A percentile compares a stretch with the other conserved stretches of the same genome.
These are phyloP conservation scores for Rhinoraja longicauda DNA, from an alignment of 2,797 vertebrate species.

Conservation along the genomic window DNA sequence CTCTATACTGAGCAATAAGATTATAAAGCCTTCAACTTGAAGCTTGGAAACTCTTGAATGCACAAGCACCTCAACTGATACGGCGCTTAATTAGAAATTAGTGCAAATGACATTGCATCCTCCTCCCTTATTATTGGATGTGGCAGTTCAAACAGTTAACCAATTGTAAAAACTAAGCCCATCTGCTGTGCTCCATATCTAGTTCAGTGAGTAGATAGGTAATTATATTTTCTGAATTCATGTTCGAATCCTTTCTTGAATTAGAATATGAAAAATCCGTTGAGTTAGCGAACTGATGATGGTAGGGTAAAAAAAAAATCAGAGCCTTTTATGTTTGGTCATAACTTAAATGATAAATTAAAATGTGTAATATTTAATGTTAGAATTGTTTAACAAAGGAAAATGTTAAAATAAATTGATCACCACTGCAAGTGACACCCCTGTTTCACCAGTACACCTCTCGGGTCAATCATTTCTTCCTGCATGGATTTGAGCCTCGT, in stretches of 20 bases:
- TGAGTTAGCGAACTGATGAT: neutral
- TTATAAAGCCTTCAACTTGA: neutral
- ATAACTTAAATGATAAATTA: neutral
- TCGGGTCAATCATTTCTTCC: neutral
- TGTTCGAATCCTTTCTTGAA: neutral
- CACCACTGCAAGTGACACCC: neutral
- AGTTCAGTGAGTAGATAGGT: neutral
- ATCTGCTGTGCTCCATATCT: neutral
- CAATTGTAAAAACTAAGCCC: neutral
- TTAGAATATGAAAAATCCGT: neutral
- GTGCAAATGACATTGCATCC: neutral
- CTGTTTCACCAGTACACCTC: neutral
- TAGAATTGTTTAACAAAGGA: neutral
- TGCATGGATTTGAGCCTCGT: neutral
- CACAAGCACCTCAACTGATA: neutral
- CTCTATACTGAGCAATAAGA: neutral
- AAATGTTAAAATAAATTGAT: neutral
- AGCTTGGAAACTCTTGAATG: neutral
- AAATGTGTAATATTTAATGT: neutral
- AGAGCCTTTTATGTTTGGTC: neutral
- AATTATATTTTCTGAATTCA: neutral
- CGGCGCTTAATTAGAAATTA: neutral
- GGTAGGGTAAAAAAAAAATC: neutral
- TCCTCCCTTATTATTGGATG: neutral
- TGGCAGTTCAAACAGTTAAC: constrained; percentile 2